Evolutionary conservation across 1,140 invertebrate genomes (phyloP).

Genomic region (Oncopeltus fasciatus): DNA sequence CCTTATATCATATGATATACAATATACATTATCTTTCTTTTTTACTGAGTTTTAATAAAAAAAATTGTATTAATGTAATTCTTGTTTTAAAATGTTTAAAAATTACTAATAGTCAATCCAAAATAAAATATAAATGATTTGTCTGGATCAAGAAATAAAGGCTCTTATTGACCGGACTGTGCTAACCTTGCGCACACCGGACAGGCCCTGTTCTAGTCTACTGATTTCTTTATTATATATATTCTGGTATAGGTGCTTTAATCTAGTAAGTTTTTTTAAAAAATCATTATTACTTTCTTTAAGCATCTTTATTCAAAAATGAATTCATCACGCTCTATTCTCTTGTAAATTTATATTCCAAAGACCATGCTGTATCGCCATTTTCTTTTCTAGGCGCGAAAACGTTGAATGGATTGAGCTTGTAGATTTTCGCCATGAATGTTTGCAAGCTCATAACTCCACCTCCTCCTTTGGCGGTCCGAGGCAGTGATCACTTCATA

Average conservation of each 20-base stretch:
- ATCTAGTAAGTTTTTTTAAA: too few relatives aligned
- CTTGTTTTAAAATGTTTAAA: not conserved
- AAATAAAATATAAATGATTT: too few relatives aligned
- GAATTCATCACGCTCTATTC: too few relatives aligned
- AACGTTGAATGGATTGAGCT: not conserved
- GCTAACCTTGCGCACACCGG: slow-evolving; percentile 3
- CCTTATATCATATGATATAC: not conserved
- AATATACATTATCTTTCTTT: not conserved
- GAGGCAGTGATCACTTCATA: too few relatives aligned
- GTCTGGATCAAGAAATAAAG: not conserved
- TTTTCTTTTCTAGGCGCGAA: slow-evolving; percentile 16
- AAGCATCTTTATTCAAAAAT: too few relatives aligned
- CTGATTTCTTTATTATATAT: too few relatives aligned
- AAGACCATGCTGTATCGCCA: slow-evolving; percentile 11
- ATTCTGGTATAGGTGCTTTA: too few relatives aligned
- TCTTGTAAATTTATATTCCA: not conserved
- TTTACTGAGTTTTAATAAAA: not conserved
- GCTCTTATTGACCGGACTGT: not conserved
- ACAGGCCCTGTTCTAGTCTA: too few relatives aligned
- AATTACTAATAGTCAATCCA: not conserved
- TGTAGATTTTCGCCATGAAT: slow-evolving; percentile 4
- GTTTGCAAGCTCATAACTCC: not conserved
- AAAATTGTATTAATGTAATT: not conserved
- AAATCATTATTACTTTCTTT: too few relatives aligned
- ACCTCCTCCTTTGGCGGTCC: not conserved